Percentiles rank a stretch among this genome's conserved stretches.
Evolutionary conservation across 1,140 invertebrate genomes (phyloP).

Genomic region (Pogonus chalceus): DNA sequence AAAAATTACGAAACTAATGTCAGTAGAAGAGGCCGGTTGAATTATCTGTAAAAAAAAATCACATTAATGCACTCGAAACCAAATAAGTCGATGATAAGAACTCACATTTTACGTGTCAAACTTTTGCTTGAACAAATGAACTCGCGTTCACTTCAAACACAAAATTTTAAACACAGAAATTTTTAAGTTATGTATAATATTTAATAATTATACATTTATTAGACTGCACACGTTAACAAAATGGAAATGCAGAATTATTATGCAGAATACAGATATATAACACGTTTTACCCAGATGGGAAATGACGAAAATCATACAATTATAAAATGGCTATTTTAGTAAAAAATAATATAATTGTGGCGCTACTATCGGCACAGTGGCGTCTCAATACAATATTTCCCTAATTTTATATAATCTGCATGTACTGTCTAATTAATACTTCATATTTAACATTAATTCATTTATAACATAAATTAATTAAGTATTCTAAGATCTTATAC

Average conservation of each 20-base stretch:
- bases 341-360: no score
- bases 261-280: not conserved
- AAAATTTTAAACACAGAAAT: not conserved
- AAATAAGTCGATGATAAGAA: not conserved
- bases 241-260: not conserved
- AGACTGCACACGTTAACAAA: not conserved
- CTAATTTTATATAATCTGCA: no score
- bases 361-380: no score
- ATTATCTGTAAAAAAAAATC: not conserved
- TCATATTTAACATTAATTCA: no score
- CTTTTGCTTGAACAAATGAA: not conserved
- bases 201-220: no score
- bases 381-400: no score
- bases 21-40: not conserved
- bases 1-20: conserved; percentile 2
- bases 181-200: no score
- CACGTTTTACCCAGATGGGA: not conserved
- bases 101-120: not conserved
- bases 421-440: no score
- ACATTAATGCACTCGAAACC: not conserved
- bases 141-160: no score
- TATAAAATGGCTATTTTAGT: not conserved
- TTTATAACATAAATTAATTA: no score
- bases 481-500: no score
- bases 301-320: conserved; percentile 7